Evolutionary conservation across 2,113 vertebrate genomes (phyloP), one percentile per base, ranked within the genome.

Genomic region (Mobula birostris): DNA sequence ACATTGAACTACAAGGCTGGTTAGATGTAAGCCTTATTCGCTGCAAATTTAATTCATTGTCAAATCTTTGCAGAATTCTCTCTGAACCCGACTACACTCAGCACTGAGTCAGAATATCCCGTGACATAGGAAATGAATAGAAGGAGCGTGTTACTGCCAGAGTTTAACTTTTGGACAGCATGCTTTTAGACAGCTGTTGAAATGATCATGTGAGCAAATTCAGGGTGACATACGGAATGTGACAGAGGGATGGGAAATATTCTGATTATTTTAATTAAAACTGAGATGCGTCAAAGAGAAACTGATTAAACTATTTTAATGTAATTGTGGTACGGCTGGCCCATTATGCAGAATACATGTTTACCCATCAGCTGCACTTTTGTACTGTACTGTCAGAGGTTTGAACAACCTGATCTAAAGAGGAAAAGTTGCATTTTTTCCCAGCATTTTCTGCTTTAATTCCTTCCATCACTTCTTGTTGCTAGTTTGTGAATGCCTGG

Each of bases 241-340:
- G 91, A 27, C 70, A 48, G 70, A 82, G 70, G 91, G 29, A 32
- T 74, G 91, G 40, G 91, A 93, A 74, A 56, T 93, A 74, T 72
- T 74, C 32, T 8, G 36, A 36, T 92, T n/a, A 92, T 92, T 40
- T 92, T 92, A 92, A 92, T 92, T 72, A 74, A 92, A 92, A 12
- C 32, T 48, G 90, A 93, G 74, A 93, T 76, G 68, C 29, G 70
- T 74, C 32, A 40, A 56, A 93, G 74, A 93, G 68, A 93, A 93
- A 29, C 70, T 40, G 91, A 74, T 93, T 74, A 56, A 56, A 93
- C 74, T 29, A 15, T 74, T 93, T 1, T 24, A 93, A 93, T 76
- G 21, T 27, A 74, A 56, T 27, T 15, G 5, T 24, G 40, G 40
- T 36, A 29, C 91, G 74, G 36, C 91, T 76, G 70, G 19, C 24